Percentiles rank a stretch among this genome's conserved stretches.
phyloP scores from a whole-genome alignment of 2,113 vertebrate genomes.

The Corydoras maculifer region DNA sequence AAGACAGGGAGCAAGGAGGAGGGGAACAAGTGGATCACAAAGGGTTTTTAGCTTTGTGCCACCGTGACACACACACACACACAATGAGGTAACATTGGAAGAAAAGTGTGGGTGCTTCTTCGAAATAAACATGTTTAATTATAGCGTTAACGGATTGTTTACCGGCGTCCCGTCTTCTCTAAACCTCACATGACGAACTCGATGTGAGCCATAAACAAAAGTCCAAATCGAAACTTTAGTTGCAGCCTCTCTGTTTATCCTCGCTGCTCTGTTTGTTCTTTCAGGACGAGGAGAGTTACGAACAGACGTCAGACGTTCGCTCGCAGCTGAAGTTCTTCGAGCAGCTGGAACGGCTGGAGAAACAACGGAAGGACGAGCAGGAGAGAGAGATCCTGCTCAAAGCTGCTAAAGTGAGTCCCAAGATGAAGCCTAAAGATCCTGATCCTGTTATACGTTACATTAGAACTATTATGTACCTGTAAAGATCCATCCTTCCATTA shows the following conservation, averaged over 20 bases:
- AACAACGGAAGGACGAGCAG: conserved; percentile 82
- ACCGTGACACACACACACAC: conserved; percentile 9
- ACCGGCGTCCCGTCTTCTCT: conserved; percentile 48
- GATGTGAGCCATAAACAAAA: conserved; percentile 30
- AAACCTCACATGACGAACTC: conserved; percentile 1
- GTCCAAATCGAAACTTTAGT: conserved; percentile 30
- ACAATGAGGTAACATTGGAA: conserved; percentile 30
- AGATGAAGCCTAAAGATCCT: too few relatives aligned
- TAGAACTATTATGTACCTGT: too few relatives aligned
- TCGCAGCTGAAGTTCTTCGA: conserved; percentile 83
- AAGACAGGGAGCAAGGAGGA: conserved; percentile 39
- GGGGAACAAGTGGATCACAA: conserved; percentile 32
- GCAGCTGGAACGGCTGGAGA: conserved; percentile 81
- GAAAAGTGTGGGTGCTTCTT: conserved; percentile 11
- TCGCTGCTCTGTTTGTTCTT: background rate
- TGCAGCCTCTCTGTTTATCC: conserved; percentile 12
- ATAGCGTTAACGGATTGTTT: conserved; percentile 60
- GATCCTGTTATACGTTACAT: too few relatives aligned
- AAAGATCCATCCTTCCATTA: too few relatives aligned
- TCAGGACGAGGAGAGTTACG: conserved; percentile 76
- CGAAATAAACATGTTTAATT: conserved; percentile 53
- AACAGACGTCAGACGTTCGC: conserved; percentile 76
- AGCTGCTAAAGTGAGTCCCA: conserved; percentile 74
- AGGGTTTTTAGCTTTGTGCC: conserved; percentile 19
- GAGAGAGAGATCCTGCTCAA: conserved; percentile 82